Evolutionary conservation across 2,888 invertebrate species (phyloP).

Genomic region (Drosophila anomelani): DNA sequence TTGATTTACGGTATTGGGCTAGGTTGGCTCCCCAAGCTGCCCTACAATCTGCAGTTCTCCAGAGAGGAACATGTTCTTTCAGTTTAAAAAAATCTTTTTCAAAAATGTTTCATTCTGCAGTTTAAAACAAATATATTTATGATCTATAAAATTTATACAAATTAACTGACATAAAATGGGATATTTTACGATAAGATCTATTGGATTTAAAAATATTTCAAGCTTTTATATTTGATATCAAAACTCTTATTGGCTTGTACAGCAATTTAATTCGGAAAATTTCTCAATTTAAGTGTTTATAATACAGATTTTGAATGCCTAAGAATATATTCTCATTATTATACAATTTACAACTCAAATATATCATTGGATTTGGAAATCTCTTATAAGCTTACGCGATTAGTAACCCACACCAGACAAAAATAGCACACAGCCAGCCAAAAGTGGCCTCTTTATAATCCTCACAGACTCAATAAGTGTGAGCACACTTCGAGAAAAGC

Average conservation of each 20-base stretch:
- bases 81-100: too few species aligned
- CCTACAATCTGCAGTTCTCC: constrained; percentile 18
- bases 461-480: constrained; percentile 1
- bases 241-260: background rate
- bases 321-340: background rate
- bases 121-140: background rate
- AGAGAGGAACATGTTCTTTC: too few species aligned
- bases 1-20: constrained; percentile 52
- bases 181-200: background rate
- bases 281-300: background rate
- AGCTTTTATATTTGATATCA: background rate
- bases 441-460: constrained; percentile 12
- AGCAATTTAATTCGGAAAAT: background rate
- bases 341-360: background rate
- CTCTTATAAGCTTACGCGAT: constrained; percentile 42
- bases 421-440: constrained; percentile 1
- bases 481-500: constrained; percentile 16
- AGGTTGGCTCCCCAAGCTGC: constrained; percentile 23
- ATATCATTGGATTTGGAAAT: background rate
- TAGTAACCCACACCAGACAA: constrained; percentile 19
- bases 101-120: too few species aligned
- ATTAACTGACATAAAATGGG: background rate
- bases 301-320: background rate
- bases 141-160: background rate
- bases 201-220: background rate